Evolutionary conservation across 2,113 vertebrate genomes (phyloP).

Genomic region (Phaetusa simplex): DNA sequence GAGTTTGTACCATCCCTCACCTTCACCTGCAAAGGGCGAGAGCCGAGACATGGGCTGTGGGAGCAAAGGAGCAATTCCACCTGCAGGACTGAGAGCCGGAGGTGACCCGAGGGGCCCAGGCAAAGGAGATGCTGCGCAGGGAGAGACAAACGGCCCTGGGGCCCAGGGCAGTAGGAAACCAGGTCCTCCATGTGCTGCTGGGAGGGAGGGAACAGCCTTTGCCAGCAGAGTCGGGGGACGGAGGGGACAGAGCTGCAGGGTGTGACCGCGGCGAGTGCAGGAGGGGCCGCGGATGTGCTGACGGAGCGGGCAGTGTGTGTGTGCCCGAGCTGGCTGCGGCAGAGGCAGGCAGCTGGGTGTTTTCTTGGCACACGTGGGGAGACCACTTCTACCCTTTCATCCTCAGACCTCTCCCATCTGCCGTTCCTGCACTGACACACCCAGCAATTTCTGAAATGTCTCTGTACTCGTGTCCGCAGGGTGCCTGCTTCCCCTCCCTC

Average conservation of each 20-base stretch:
- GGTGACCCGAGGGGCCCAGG: background rate
- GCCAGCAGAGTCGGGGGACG: rapidly evolving
- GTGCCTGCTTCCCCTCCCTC: background rate
- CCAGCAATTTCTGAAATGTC: background rate
- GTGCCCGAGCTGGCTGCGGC: background rate
- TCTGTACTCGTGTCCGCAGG: constrained; percentile 9
- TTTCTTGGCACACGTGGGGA: rapidly evolving
- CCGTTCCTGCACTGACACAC: background rate
- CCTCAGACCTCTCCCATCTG: background rate
- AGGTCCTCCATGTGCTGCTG: background rate
- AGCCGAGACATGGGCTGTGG: background rate
- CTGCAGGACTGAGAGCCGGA: background rate
- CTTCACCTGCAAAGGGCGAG: background rate
- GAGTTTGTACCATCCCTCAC: background rate
- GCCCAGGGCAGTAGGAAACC: background rate
- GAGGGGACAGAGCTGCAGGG: background rate
- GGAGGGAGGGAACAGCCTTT: background rate
- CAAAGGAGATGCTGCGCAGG: background rate
- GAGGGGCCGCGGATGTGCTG: background rate
- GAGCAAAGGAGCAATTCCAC: background rate
- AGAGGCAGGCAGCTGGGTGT: background rate
- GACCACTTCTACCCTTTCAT: background rate
- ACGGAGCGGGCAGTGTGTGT: background rate
- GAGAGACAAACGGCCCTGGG: background rate
- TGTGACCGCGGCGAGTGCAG: rapidly evolving